Conservation (phyloP, 2,888 invertebrate genomes). For the Phengaris arion region DNA sequence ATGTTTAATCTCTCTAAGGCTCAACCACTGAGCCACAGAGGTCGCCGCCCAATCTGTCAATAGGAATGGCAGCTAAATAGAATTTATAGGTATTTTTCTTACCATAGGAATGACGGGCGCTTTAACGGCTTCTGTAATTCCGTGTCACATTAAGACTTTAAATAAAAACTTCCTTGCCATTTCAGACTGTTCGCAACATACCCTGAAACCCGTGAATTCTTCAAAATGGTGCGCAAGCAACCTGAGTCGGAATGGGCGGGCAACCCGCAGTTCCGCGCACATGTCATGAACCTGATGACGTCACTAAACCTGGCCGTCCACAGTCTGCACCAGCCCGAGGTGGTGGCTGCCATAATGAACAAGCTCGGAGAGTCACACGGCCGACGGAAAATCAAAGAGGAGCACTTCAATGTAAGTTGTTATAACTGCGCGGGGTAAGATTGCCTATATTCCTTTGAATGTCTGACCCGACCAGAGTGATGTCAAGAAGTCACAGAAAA, state of each 20-base stretch:
- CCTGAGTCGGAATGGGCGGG: conserved; percentile 47
- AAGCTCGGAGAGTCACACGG: conserved; percentile 59
- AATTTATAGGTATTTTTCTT: no score
- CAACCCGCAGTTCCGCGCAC: conserved; percentile 56
- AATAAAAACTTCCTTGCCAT: not conserved
- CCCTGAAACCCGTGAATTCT: conserved; percentile 53
- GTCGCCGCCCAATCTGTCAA: no score
- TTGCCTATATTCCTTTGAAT: not conserved
- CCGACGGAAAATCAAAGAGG: conserved; percentile 48
- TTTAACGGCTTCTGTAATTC: no score
- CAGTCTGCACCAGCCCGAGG: conserved; percentile 54
- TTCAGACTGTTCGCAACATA: conserved; percentile 53
- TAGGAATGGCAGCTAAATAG: no score
- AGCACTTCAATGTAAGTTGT: conserved; percentile 61
- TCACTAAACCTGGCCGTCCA: conserved; percentile 51
- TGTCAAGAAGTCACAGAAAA: no score
- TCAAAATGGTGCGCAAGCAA: conserved; percentile 50
- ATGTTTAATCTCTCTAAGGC: no score
- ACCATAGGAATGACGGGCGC: no score
- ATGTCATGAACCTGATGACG: conserved; percentile 59
- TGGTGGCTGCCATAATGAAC: conserved; percentile 56
- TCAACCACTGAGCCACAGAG: no score
- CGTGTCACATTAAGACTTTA: no score
- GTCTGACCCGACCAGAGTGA: no score
- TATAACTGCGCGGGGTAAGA: not conserved